A percentile compares a stretch with the other conserved stretches of the same genome.
These are phyloP conservation scores for Parauchenoglanis ngamensis DNA, from an alignment of 2,797 vertebrate genomes.

Conservation along the genomic window DNA sequence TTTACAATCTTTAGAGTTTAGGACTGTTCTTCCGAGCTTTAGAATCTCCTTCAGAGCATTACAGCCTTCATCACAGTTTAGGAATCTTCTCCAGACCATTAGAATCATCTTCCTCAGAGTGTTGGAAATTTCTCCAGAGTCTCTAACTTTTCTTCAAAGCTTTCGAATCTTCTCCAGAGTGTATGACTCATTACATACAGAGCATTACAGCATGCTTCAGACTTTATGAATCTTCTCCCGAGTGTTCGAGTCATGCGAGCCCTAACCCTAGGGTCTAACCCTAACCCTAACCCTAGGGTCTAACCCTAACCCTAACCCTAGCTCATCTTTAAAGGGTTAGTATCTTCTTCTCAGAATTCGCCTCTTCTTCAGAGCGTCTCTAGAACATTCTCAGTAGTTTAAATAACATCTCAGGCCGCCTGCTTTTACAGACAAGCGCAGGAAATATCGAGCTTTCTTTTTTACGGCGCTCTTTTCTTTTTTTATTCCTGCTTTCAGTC, in stretches of 20 bases:
- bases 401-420: background rate
- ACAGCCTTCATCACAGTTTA: background rate
- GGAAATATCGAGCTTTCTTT: slow-evolving; percentile 30
- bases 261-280: no score
- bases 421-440: slow-evolving; percentile 22
- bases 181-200: no score
- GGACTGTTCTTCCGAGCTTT: background rate
- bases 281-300: no score
- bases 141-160: background rate
- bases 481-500: background rate
- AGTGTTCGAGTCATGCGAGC: background rate
- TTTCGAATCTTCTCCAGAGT: background rate
- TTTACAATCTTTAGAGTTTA: background rate
- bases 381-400: background rate
- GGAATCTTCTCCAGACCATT: background rate
- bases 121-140: background rate
- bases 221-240: background rate
- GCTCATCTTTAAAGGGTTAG: background rate
- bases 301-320: no score
- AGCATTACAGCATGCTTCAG: background rate
- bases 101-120: background rate
- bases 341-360: background rate
- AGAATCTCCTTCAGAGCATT: background rate
- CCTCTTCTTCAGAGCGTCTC: background rate
- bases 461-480: slow-evolving; percentile 1